A percentile compares a stretch with the other conserved stretches of the same genome.
Evolutionary conservation across 2,797 vertebrate genomes (phyloP).

Genomic region (Chaetodon trifasciatus): DNA sequence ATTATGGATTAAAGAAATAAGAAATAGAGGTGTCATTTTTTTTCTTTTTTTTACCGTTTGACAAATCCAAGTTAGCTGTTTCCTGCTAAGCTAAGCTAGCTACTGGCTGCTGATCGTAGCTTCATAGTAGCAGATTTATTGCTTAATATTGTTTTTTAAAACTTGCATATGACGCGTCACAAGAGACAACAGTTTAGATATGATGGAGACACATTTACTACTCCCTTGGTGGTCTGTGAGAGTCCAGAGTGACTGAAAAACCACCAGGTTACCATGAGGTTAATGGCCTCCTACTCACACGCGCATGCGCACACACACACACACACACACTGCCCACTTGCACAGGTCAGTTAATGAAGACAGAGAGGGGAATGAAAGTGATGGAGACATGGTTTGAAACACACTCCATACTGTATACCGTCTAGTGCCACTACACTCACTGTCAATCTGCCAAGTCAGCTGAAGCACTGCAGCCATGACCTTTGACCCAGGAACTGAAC

Average conservation of each 20-base stretch:
- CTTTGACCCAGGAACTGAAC: slow-evolving; percentile 75
- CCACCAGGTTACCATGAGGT: slow-evolving; percentile 65
- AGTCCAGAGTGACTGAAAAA: slow-evolving; percentile 59
- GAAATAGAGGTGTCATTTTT: background rate
- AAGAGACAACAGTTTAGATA: slow-evolving; percentile 16
- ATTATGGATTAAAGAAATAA: background rate
- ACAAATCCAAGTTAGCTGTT: background rate
- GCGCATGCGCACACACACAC: slow-evolving; percentile 13
- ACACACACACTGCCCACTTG: slow-evolving; percentile 11
- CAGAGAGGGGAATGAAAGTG: slow-evolving; percentile 48
- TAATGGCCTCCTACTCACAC: slow-evolving; percentile 46
- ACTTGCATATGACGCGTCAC: background rate
- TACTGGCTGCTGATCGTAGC: background rate
- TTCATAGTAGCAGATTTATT: background rate
- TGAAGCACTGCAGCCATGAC: slow-evolving; percentile 76
- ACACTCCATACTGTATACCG: slow-evolving; percentile 69
- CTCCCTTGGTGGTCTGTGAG: slow-evolving; percentile 73
- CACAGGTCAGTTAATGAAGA: slow-evolving; percentile 31
- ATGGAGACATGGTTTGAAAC: slow-evolving; percentile 46
- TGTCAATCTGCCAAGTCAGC: slow-evolving; percentile 77
- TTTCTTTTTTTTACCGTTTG: no score
- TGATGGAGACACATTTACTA: slow-evolving; percentile 17
- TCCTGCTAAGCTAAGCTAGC: slow-evolving; percentile 3
- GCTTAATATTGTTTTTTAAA: background rate
- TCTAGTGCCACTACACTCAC: slow-evolving; percentile 72